These are phyloP conservation scores for Tethya wilhelma DNA, from an alignment of 37 sponge, comb jelly and placozoan species.

Conservation along the genomic window DNA sequence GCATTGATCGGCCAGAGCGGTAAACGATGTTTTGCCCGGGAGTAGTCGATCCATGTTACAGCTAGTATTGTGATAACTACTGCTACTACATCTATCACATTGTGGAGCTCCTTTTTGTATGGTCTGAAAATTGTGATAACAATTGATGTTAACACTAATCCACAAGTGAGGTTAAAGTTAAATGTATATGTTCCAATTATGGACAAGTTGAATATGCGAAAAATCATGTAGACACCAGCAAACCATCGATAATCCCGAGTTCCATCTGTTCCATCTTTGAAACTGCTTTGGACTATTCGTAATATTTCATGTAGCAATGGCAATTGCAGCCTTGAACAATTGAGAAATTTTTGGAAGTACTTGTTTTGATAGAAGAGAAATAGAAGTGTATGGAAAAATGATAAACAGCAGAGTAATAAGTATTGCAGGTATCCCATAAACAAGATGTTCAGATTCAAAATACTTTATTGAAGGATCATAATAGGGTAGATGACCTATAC, in stretches of 20 bases:
- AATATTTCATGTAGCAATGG: not conserved
- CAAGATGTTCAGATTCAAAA: not conserved
- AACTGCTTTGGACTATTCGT: not conserved
- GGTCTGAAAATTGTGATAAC: no score
- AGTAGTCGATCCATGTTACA: no score
- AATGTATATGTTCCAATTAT: no score
- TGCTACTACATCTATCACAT: no score
- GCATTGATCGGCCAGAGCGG: no score
- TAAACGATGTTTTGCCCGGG: no score
- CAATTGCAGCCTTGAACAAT: not conserved
- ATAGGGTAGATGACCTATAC: no score
- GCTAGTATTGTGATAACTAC: no score
- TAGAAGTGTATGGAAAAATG: not conserved
- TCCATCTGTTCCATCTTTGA: conserved; percentile 29
- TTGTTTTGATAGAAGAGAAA: not conserved
- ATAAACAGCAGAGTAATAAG: not conserved
- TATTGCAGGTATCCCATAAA: not conserved
- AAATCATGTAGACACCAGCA: conserved; percentile 13
- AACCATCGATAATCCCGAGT: conserved; percentile 21
- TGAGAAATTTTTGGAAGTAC: not conserved
- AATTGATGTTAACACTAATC: no score
- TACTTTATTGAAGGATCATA: not conserved
- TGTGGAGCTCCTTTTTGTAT: no score
- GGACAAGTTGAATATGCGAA: no score
- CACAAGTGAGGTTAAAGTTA: no score